Base-by-base conservation (phyloP, 2,113 vertebrate species). In the Scomber scombrus region DNA sequence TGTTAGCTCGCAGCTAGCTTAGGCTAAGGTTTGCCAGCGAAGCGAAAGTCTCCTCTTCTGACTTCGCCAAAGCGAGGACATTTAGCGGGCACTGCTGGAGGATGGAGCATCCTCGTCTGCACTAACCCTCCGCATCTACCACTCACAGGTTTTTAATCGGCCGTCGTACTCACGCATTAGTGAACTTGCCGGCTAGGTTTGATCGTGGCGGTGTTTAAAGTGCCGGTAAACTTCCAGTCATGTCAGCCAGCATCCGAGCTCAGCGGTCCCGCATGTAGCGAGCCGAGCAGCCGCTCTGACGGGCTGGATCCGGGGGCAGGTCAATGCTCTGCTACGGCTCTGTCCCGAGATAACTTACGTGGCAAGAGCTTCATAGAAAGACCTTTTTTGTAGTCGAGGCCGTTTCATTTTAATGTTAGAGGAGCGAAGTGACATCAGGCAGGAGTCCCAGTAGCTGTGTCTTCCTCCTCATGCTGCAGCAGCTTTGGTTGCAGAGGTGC, bases 11-110 rank as follows among this genome's bases (percentile, higher is more conserved):
- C 8, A 51, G 88, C 83, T 93, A 92, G 80, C 87, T 14, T 62
- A 55, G 89, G 89, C 89, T 85, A 82, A 66, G 71, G 86, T 56
- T 82, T 77, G 79, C 78, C 85, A 85, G 88, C 75, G 73, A 80
- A 84, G 84, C 82, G 82, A 82, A 78, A 89, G 80, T 87, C 86
- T 75, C 71, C 72, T 77, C 79, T 62, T 64, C 72, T 77, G 71
- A 71, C 76, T 87, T 71, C 56, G 68, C 69, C 80, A 11, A 45
- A 14, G 76, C 54, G 88, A 93, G 93, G 93, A 87, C 93, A 82
- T 92, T 94, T 94, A 92, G 93, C 92, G 93, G 93, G 83, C 93
- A 92, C 90, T 64, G 86, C 63, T 61, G 72, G 78, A 60, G 85
- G 88, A 85, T 73, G 87, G 80, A 86, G 83, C 86, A 76, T 86